A percentile compares a stretch with the other conserved stretches of the same genome.
phyloP scores from a whole-genome alignment of 2,113 vertebrate genomes.

The Ammodytes dubius region DNA sequence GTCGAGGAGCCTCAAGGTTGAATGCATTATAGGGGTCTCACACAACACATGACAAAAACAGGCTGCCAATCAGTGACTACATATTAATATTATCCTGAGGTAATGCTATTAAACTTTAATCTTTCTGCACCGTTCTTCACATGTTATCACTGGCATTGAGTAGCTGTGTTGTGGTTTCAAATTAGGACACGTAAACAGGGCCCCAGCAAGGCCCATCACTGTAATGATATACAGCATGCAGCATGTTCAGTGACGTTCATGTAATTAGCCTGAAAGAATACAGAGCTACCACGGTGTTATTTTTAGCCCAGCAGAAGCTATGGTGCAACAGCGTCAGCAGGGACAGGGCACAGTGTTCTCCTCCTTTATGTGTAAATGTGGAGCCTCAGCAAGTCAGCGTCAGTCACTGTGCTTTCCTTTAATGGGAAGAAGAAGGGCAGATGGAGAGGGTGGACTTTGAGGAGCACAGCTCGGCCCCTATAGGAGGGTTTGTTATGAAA shows the following conservation, averaged over 20 bases:
- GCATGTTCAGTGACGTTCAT: neutral
- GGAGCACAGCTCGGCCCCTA: neutral
- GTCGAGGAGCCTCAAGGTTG: slow-evolving; percentile 55
- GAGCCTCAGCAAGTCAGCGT: slow-evolving; percentile 17
- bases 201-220: neutral
- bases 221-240: neutral
- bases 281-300: slow-evolving; percentile 38
- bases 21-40: slow-evolving; percentile 57
- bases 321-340: slow-evolving; percentile 34
- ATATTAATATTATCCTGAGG: slow-evolving; percentile 43
- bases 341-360: neutral
- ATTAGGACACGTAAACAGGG: slow-evolving; percentile 22
- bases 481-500: slow-evolving; percentile 40
- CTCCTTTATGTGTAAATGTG: slow-evolving; percentile 3
- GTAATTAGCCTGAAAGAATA: slow-evolving; percentile 38
- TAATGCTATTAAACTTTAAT: slow-evolving; percentile 54
- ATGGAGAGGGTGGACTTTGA: slow-evolving; percentile 50
- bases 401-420: slow-evolving; percentile 13
- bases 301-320: slow-evolving; percentile 45
- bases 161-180: slow-evolving; percentile 14
- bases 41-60: slow-evolving; percentile 9
- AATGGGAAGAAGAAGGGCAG: slow-evolving; percentile 43
- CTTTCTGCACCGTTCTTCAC: neutral
- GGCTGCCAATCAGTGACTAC: slow-evolving; percentile 15
- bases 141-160: slow-evolving; percentile 6